These are phyloP conservation scores for Psephotus haematonotus DNA, from an alignment of 2,113 vertebrate genomes.

Conservation along the genomic window DNA sequence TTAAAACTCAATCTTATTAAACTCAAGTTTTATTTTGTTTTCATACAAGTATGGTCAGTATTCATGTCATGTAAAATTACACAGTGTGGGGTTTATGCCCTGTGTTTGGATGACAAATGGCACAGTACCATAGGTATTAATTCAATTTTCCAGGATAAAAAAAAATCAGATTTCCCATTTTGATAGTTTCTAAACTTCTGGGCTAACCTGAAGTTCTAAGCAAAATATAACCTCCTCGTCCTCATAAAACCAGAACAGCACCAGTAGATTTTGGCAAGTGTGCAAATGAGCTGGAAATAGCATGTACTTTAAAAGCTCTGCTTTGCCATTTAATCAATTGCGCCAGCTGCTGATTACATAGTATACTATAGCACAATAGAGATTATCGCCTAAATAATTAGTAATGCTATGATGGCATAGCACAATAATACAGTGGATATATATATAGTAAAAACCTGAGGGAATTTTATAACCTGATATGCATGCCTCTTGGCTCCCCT, in stretches of 20 bases:
- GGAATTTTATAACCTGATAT: slow-evolving; percentile 26
- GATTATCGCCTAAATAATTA: slow-evolving; percentile 55
- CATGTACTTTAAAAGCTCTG: slow-evolving; percentile 22
- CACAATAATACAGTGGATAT: background rate
- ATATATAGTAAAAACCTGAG: slow-evolving; percentile 42
- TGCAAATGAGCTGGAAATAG: slow-evolving; percentile 53
- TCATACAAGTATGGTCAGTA: background rate
- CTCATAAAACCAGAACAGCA: background rate
- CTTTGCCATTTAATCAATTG: slow-evolving; percentile 41
- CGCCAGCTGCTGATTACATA: background rate
- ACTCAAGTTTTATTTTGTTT: background rate
- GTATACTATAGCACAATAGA: background rate
- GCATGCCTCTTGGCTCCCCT: background rate
- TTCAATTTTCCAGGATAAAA: background rate
- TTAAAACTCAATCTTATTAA: background rate
- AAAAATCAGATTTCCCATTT: background rate
- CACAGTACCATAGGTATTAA: background rate
- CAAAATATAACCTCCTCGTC: background rate
- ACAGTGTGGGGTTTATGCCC: background rate
- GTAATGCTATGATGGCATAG: slow-evolving; percentile 2
- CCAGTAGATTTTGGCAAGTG: background rate
- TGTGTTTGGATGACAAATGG: background rate
- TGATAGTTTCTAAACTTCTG: background rate
- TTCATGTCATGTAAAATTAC: background rate
- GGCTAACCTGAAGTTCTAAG: background rate